Evolutionary conservation across 2,113 vertebrate species (phyloP), one percentile per base, ranked within the genome.

Genomic region (Mirounga angustirostris): DNA sequence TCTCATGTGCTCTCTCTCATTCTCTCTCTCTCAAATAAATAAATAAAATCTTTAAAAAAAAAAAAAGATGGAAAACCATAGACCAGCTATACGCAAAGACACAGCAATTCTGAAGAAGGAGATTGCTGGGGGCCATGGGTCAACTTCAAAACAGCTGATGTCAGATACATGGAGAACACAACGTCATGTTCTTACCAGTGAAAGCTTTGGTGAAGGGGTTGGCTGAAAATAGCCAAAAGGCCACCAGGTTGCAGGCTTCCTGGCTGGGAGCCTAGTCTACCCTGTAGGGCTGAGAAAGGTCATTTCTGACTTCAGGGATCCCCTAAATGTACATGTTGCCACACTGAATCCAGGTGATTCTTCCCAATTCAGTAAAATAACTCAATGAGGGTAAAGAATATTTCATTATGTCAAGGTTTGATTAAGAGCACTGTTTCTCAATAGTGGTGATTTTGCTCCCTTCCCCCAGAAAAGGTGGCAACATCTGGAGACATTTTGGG

Each of bases 201-300:
- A 67, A 43, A 28, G 12, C 22, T 63, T 59, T n/a, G 30, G 36
- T 58, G 59, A 83, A 30, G 33, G 7, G 33, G 18, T 24, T 73
- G n/a, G 4, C 5, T 33, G 13, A 43, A 59, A 46, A 14, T 10
- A 18, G 9, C 12, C 36, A 43, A 21, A 46, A 10, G 12, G 1
- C 5, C 2, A 9, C 12, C 58, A 19, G 8, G 18, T 5, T 9
- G 1, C 6, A 74, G 28, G 15, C 8, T 26, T 63, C n/a, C 5
- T 40, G 52, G 4, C n/a, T 50, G 26, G 40, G 13, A n/a, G 14
- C 6, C 12, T 50, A 14, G 2, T 79, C 15, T 50, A 1, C 36
- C 4, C 0, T 15, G 24, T 21, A 46, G 22, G 15, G 12, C 26
- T 9, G 76, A 65, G 50, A 90, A 90, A 93, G 11, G 15, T 22